Base-by-base conservation (phyloP, 2,888 invertebrate genomes). In the Pilophorus perplexus region DNA sequence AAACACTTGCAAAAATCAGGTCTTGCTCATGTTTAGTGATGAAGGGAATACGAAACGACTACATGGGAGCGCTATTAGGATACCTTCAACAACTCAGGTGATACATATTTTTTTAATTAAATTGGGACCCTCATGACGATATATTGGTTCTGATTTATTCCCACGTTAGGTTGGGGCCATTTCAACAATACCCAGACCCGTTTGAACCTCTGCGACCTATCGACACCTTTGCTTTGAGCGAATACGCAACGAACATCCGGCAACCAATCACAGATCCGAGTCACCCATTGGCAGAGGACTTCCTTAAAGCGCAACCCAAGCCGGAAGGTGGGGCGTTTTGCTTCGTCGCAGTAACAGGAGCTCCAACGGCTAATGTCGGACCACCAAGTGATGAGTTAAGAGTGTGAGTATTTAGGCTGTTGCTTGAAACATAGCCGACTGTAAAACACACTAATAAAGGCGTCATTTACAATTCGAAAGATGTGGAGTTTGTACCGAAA, bases 271-370 rank as follows among this genome's bases (percentile, higher is more conserved):
- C 79, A 8, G 80, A 81, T 72, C 81, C 81, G 0, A 77, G 77
- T 14, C 76, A 77, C 38, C 74, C 77, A 2, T 79, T 79, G 69
- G 80, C 79, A 0, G 77, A 79, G 40, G 78, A 79, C 16, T 82
- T 82, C 73, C 73, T 82, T 22, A 72, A 74, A 20, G 73, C 75
- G 14, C 79, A 81, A 68, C 81, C 81, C 0, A 74, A 77, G 37
- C 80, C 81, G 3, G 78, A 79, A 52, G 80, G 81, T 65, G 82
- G 82, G 1, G 82, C 82, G 2, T 81, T 82, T 72, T 82, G 82
- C 71, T 82, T 81, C 71, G 78, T 82, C 33, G 80, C 82, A 1
- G 72, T 82, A 6, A 81, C 80, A 20, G 82, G 82, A 5, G 81
- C 82, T 22, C 44, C 59, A 59, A 23, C 44, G n/a, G 27, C 23